phyloP scores from a whole-genome alignment of 2,888 invertebrate species.

The Autographa gamma region DNA sequence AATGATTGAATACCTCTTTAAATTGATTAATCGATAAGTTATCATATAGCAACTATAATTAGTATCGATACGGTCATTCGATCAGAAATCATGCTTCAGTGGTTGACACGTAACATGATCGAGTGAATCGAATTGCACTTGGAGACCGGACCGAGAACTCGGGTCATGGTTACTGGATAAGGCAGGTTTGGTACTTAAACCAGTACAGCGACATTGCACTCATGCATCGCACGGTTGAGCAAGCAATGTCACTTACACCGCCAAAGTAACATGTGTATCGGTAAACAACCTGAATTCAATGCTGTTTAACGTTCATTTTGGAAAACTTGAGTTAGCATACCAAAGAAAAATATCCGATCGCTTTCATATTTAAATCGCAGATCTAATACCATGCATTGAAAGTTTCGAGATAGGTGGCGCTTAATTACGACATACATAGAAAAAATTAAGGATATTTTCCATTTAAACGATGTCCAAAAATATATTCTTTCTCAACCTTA shows the following conservation, averaged over 20 bases:
- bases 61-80: constrained; percentile 17
- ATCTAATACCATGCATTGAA: too few species aligned
- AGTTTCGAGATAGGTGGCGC: too few species aligned
- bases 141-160: constrained; percentile 14
- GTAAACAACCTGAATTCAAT: neutral
- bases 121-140: constrained; percentile 9
- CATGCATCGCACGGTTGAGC: neutral
- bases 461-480: too few species aligned
- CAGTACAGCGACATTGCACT: constrained; percentile 10
- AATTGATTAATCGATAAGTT: constrained; percentile 11
- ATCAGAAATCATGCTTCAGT: constrained; percentile 16
- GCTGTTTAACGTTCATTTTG: neutral
- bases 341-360: too few species aligned
- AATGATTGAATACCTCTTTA: constrained; percentile 9
- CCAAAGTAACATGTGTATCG: neutral
- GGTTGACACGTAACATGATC: constrained; percentile 16
- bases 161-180: constrained; percentile 32
- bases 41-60: constrained; percentile 17
- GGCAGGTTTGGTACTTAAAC: constrained; percentile 21
- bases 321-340: too few species aligned
- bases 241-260: constrained; percentile 3
- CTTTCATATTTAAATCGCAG: too few species aligned
- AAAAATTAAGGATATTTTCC: too few species aligned
- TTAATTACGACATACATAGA: too few species aligned
- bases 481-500: too few species aligned